Evolutionary conservation across 2,797 vertebrate species (phyloP), one percentile per base, ranked within the genome.

Genomic region (Loris lydekkerianus): DNA sequence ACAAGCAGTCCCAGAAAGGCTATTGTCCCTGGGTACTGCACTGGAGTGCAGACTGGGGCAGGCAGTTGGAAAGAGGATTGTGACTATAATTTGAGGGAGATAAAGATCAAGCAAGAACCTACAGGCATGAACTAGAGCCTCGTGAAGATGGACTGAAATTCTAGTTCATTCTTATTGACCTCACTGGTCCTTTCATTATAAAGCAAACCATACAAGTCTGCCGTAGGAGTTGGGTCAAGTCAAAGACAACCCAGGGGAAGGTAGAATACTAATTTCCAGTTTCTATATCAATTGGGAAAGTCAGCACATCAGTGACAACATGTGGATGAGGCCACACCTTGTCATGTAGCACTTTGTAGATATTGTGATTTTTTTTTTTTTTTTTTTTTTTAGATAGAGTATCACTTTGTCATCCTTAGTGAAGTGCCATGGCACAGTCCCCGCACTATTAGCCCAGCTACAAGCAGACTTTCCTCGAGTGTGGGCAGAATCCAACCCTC

Each of bases 201-300:
- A 4, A 91, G 14, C 18, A 43, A 70, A 46, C 46, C 34, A 18
- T 29, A 25, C 4, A 18, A 49, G 7, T 29, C 31, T 53, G 29
- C 34, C 20, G 29, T 49, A 37, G 29, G 18, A 75, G 14, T 5
- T 27, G 40, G 29, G 18, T 40, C 27, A 34, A 4, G 0, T 29
- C 10, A 72, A 91, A 34, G 21, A 72, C 31, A 29, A 25, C 23
- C 29, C 56, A 29, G 15, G 49, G 9, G 43, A 75, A 75, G 20
- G n/a, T 0, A 23, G 37, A 34, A 4, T 17, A 23, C 2, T 10
- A 76, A 21, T 23, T 7, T 40, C 23, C 15, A 4, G 3, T 46
- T 77, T 91, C 11, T 29, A 46, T 53, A 53, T 53, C 49, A 15
- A 11, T 53, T 53, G 49, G 49, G 49, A 53, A 53, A 53, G 13